phyloP scores from a whole-genome alignment of 2,888 invertebrate species.

The Drosophila differens region DNA sequence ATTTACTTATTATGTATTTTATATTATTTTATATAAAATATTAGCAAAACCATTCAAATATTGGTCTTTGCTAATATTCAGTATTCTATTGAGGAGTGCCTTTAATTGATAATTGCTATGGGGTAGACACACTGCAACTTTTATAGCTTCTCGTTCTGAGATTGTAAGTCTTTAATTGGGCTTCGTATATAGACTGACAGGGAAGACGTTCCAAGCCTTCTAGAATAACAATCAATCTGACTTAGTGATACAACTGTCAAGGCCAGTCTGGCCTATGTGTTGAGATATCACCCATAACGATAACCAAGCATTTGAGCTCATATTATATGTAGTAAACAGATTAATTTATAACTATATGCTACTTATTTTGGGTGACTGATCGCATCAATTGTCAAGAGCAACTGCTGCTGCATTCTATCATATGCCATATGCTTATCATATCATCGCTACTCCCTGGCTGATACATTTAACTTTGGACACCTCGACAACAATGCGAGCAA shows the following conservation, averaged over 20 bases:
- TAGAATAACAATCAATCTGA: background rate
- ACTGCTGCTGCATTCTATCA: conserved; percentile 34
- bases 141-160: background rate
- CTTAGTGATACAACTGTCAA: background rate
- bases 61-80: background rate
- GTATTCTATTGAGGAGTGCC: background rate
- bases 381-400: conserved; percentile 44
- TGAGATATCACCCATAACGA: background rate
- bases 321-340: conserved; percentile 8
- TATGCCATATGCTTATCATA: conserved; percentile 10
- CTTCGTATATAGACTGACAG: background rate
- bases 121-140: background rate
- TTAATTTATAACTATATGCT: conserved; percentile 7
- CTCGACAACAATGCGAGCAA: conserved; percentile 29
- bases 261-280: background rate
- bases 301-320: background rate
- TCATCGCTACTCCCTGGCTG: conserved; percentile 9
- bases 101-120: background rate
- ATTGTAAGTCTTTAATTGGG: background rate
- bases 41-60: background rate
- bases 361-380: background rate
- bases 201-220: background rate
- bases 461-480: conserved; percentile 61
- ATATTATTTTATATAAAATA: background rate
- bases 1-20: background rate